Evolutionary conservation across 2,888 invertebrate genomes (phyloP).

Genomic region (Nymphalis urticae): DNA sequence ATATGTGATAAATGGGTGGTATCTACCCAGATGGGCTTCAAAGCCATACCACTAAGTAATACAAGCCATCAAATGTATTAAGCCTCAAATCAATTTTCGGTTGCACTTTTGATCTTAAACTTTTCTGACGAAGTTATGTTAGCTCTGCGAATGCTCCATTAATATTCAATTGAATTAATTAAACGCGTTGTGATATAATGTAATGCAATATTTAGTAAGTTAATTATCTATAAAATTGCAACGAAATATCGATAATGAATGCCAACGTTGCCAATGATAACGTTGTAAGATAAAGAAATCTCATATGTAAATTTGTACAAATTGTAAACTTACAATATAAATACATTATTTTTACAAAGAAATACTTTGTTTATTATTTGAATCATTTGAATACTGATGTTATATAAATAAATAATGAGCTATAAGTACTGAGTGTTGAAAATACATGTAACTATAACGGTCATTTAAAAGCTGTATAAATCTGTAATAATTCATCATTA

Average conservation of each 20-base stretch:
- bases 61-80: neutral
- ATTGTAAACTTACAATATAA: slow-evolving; percentile 11
- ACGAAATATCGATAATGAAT: neutral
- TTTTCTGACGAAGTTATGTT: neutral
- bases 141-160: neutral
- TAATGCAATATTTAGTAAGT: neutral
- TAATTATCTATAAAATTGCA: neutral
- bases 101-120: no score
- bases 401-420: neutral
- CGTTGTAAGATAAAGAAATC: neutral
- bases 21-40: no score
- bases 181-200: neutral
- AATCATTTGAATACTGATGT: neutral
- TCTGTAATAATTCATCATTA: neutral
- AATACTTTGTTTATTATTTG: neutral
- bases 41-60: no score
- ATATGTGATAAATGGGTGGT: no score
- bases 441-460: slow-evolving; percentile 1
- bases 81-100: neutral
- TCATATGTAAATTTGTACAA: neutral
- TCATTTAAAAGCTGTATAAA: slow-evolving; percentile 11
- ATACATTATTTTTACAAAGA: slow-evolving; percentile 7
- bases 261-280: no score
- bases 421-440: neutral
- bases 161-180: neutral